phyloP scores from a whole-genome alignment of 2,888 invertebrate genomes.

The Catotricha subobsoleta region DNA sequence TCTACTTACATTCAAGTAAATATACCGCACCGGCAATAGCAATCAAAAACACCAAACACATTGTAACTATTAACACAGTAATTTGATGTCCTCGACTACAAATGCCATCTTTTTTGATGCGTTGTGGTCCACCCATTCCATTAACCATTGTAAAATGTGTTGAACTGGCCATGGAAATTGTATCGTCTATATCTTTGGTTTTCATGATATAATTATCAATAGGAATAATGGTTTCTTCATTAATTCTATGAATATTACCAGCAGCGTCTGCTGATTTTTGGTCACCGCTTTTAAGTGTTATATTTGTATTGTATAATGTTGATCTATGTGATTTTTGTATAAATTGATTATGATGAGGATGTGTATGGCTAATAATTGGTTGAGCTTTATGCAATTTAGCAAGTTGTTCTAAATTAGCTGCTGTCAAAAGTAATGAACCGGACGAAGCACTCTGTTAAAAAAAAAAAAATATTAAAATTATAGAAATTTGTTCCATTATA shows the following conservation, averaged over 20 bases:
- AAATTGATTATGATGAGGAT: neutral
- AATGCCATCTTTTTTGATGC: conserved; percentile 47
- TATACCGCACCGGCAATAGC: conserved; percentile 66
- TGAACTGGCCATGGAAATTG: conserved; percentile 62
- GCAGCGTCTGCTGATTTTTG: too few relatives aligned
- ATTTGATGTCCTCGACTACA: conserved; percentile 61
- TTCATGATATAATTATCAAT: conserved; percentile 23
- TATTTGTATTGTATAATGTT: neutral
- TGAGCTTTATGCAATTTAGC: conserved; percentile 34
- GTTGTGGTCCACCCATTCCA: conserved; percentile 44
- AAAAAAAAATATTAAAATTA: conserved; percentile 21
- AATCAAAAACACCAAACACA: conserved; percentile 64
- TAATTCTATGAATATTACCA: neutral
- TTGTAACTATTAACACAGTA: conserved; percentile 62
- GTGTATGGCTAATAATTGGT: neutral
- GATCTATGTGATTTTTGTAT: neutral
- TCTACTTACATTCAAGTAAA: conserved; percentile 64
- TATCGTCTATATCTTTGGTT: conserved; percentile 43
- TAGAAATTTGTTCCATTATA: too few relatives aligned
- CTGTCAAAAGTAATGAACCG: conserved; percentile 59
- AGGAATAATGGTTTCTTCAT: conserved; percentile 20
- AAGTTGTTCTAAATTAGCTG: conserved; percentile 46
- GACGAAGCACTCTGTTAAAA: conserved; percentile 55
- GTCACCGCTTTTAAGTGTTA: neutral
- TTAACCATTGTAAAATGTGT: conserved; percentile 77